Base-by-base conservation (phyloP, 2,888 invertebrate genomes). In the Octonoba sinensis region DNA sequence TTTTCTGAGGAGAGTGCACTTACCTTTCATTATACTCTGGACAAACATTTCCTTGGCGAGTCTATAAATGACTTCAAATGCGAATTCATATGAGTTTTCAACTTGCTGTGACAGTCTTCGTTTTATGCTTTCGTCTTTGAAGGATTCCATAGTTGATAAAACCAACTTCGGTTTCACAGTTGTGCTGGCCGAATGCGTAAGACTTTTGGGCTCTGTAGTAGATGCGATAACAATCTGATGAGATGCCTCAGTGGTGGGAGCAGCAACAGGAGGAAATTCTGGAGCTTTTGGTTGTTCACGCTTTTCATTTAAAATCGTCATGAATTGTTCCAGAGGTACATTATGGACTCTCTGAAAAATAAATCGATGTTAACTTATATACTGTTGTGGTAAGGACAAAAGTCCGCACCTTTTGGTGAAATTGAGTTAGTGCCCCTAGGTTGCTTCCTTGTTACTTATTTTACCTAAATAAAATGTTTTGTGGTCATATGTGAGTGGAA, bases 21-120 rank as follows among this genome's bases (percentile, higher is more conserved):
- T 75, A 88, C 89, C 93, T 85, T 91, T 91, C 1, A 92, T 91
- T 84, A 94, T 88, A 1, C 93, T 93, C 87, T 94, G 93, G 0
- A 93, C 91, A 88, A 94, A 94, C 93, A 94, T 93, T 87, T 94
- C 93, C 90, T 93, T 93, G 24, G 94, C 93, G 67, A 94, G 89
- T 86, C 94, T 93, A 87, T 94, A 94, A 84, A 94, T 93, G 22
- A 94, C 92, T 88, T 94, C 93, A 74, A 94, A 89, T 0, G 93
- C 92, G 87, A 93, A 93, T 87, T 94, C 93, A 1, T 93, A 93
- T 92, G 86, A 93, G n/a, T 81, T 73, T n/a, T 20, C n/a, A 1
- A 64, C 70, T 4, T 46, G 49, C 12, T 66, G 51, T 64, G 64
- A 70, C 18, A 13, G n/a, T 16, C 24, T 15, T 59, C 59, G 59